These are phyloP conservation scores for Calonectris borealis DNA, from an alignment of 2,113 vertebrate species.

Conservation along the genomic window DNA sequence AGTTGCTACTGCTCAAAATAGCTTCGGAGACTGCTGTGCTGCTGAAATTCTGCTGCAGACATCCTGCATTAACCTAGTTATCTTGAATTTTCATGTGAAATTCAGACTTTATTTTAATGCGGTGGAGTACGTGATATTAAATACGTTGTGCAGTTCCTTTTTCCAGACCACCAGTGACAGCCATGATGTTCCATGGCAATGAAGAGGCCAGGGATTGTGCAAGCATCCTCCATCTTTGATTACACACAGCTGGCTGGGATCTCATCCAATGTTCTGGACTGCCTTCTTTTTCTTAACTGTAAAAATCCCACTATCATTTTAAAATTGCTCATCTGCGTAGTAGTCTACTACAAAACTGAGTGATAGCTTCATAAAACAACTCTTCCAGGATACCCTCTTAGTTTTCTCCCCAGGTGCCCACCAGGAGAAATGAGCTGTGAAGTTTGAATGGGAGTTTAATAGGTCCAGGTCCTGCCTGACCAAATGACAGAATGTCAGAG, in stretches of 20 bases:
- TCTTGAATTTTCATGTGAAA: neutral
- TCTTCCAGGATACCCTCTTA: neutral
- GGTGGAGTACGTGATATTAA: neutral
- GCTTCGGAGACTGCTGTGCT: neutral
- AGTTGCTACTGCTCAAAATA: conserved; percentile 35
- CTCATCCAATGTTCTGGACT: neutral
- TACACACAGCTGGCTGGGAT: neutral
- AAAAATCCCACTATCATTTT: neutral
- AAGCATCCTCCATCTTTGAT: neutral
- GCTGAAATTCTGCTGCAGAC: conserved; percentile 10
- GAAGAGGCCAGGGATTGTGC: neutral
- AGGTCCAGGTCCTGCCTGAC: neutral
- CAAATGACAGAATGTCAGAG: neutral
- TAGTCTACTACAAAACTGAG: neutral
- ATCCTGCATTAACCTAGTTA: conserved; percentile 21
- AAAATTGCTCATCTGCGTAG: neutral
- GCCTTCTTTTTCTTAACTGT: neutral
- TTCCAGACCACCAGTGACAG: neutral
- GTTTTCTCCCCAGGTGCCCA: neutral
- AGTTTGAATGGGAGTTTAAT: neutral
- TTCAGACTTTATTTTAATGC: neutral
- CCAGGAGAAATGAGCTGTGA: neutral
- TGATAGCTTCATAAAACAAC: neutral
- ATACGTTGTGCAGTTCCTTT: neutral
- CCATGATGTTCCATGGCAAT: neutral